Evolutionary conservation across 2,797 vertebrate genomes (phyloP), one percentile per base, ranked within the genome.

Genomic region (Uromys caudimaculatus): DNA sequence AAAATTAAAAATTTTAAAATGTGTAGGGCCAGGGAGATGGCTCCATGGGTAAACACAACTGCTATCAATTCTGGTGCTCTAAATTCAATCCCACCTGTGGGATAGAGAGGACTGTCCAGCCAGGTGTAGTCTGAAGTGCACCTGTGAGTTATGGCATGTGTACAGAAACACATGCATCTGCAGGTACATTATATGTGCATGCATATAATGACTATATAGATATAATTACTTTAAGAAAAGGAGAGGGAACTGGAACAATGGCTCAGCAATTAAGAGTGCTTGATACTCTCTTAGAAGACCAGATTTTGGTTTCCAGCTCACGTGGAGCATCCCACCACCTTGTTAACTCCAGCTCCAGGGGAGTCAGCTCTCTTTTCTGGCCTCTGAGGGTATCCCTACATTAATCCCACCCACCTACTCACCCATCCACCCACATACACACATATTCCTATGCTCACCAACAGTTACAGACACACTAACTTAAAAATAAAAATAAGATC

Each of bases 1-100:
- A 52, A 93, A 90, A 90, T 0, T 93, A 38, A 90, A 85, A 78
- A 3, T 62, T 12, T 17, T 76, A 94, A 93, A 94, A 14, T 60
- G 32, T 64, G 47, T 58, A 38, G 35, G 11, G 6, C 21, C 54
- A 81, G 54, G 52, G 12, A 27, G n/a, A 81, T 27, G 21, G 6
- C 23, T 58, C 35, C 35, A 1, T n/a, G 52, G 52, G 52, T 12
- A 6, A 54, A 56, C n/a, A 8, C 35, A 38, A n/a, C 35, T 9
- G 23, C 35, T 58, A 81, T 16, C 54, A 38, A 56, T 12, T 21
- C 78, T 24, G 54, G 38, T 27, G 35, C 52, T 81, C 12, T 38
- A n/a, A 9, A 14, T 77, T 58, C 21, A 16, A 38, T 56, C 11
- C n/a, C 35, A 24, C 21, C 23, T 13, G 11, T 81, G 78, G 5